Base-by-base conservation (phyloP, 2,797 vertebrate genomes). In the Falco cherrug region DNA sequence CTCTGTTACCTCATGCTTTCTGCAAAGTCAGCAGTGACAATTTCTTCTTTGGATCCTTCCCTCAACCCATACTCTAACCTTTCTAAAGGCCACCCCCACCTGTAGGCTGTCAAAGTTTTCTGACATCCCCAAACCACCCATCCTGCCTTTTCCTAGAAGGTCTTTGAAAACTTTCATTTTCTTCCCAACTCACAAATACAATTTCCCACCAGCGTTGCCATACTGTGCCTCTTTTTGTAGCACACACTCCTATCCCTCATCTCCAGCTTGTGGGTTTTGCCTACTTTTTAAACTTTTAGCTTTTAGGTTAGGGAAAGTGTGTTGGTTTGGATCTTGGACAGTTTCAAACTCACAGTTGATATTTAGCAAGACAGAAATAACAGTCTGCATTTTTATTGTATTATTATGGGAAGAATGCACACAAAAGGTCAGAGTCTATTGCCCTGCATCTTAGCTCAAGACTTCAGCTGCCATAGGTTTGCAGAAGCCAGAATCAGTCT, bases 331-430 rank as follows among this genome's bases (percentile, higher is more conserved):
- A 83, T 91, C 69, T 84, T 73, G 69, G 57, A 92, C 28, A 54
- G 76, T 85, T 92, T 81, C 76, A 87, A 91, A 65, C 39, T 95
- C 76, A 56, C 28, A 95, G 82, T 18, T 93, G 79, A 70, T 93
- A 78, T 45, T 94, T 86, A 91, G 73, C 51, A 84, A 95, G 50
- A 89, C 22, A 89, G 71, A 95, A 97, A 96, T 69, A 96, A 87
- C 75, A 88, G 89, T 80, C 94, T 92, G 83, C 65, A 77, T 90
- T 95, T 96, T 93, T 93, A 75, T 78, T 93, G 76, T 73, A 81
- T 87, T 93, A 81, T 92, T 80, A 45, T 79, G 51, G 50, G 89
- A 96, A 91, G 82, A 96, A 95, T 91, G 92, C 67, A 90, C 59
- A 69, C 76, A 93, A 94, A 95, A 93, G 76, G 87, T 96, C 87